phyloP scores from a whole-genome alignment of 2,797 vertebrate species.

The Macropus fuliginosus region DNA sequence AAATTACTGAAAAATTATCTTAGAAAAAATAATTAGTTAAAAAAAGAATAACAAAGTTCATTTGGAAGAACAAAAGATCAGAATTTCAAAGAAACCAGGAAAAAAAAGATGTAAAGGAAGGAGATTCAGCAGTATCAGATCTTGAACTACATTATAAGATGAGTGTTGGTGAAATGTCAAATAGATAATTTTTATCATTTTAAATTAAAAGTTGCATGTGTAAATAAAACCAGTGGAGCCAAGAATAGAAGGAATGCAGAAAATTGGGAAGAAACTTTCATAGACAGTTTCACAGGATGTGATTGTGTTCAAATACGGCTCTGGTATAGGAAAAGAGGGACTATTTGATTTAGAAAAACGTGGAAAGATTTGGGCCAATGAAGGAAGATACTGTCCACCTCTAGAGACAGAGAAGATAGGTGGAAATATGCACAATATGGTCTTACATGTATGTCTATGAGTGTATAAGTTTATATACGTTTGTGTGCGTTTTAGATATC shows the following conservation, averaged over 20 bases:
- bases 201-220: background rate
- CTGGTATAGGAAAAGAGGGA: background rate
- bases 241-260: background rate
- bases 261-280: background rate
- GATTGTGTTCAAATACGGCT: background rate
- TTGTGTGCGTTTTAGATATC: too few species aligned
- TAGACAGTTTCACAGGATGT: background rate
- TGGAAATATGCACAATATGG: background rate
- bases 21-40: background rate
- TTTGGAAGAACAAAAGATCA: background rate
- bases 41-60: background rate
- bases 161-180: background rate
- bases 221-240: background rate
- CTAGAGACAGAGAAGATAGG: background rate
- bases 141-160: background rate
- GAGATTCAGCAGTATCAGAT: too few species aligned
- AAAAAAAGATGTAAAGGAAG: background rate
- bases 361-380: background rate
- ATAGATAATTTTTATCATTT: background rate
- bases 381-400: background rate
- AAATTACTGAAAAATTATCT: background rate
- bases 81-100: background rate
- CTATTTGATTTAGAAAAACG: background rate
- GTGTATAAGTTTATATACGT: too few species aligned
- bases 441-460: background rate